Conservation (phyloP, 2,113 vertebrate species). For the Phylloscopus trochilus region DNA sequence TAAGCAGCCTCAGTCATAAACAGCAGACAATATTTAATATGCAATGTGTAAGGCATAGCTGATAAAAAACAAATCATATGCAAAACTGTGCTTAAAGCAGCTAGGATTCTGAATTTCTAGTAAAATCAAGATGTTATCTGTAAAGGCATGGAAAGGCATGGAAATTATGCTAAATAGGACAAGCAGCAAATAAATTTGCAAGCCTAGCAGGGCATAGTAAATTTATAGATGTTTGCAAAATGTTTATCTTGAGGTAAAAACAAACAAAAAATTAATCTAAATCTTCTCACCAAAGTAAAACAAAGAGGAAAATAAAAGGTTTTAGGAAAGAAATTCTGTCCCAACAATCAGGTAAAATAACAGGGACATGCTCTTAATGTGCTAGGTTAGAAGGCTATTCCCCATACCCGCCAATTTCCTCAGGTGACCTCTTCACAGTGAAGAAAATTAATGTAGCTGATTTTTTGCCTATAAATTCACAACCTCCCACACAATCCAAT, state of each 20-base stretch:
- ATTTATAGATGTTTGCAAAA: not conserved
- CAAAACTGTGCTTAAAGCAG: not conserved
- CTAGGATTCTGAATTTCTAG: not conserved
- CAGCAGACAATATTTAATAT: not conserved
- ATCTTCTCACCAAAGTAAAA: not conserved
- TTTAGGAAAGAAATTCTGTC: not conserved
- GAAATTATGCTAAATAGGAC: not conserved
- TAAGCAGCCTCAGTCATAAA: not conserved
- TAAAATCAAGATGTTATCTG: not conserved
- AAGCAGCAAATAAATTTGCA: not conserved
- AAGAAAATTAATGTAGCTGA: not conserved
- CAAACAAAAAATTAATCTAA: not conserved
- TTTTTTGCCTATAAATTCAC: not conserved
- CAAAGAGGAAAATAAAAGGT: not conserved
- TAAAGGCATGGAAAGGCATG: not conserved
- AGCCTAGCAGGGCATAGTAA: not conserved
- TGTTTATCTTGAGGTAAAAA: not conserved
- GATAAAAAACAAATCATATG: not conserved
- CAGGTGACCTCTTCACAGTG: not conserved
- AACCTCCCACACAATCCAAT: not conserved
- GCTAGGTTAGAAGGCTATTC: not conserved
- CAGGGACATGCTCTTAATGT: not conserved
- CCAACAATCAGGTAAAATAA: not conserved
- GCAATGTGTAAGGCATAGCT: not conserved
- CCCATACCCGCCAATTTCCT: not conserved